These are phyloP conservation scores for Callimorpha dominula DNA, from an alignment of 2,888 invertebrate genomes.

Conservation along the genomic window DNA sequence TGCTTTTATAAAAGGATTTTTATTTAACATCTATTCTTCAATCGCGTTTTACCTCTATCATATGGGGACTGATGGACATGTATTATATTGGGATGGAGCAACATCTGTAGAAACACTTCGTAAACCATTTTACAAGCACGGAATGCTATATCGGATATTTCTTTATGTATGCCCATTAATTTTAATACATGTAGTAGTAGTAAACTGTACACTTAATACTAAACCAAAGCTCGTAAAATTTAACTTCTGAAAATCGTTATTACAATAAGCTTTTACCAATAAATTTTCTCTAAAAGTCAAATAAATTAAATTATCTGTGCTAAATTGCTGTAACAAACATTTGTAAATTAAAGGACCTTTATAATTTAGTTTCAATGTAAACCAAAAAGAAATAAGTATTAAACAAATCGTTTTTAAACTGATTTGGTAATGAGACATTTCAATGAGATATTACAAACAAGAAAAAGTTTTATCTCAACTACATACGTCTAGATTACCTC, in stretches of 20 bases:
- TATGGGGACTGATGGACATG: not conserved
- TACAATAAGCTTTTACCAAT: not conserved
- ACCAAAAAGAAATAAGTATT: not conserved
- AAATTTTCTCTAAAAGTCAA: not conserved
- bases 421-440: constrained; percentile 9
- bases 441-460: constrained; percentile 18
- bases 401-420: not conserved
- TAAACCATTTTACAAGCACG: not conserved
- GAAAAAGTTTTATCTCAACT: constrained; percentile 28
- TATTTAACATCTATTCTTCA: not conserved
- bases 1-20: not conserved
- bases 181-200: not conserved
- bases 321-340: not conserved
- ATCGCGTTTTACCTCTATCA: not conserved
- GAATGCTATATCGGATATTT: too few species aligned
- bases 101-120: not conserved
- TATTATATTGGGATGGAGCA: not conserved
- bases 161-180: too few species aligned
- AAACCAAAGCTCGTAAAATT: constrained; percentile 1
- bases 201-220: not conserved
- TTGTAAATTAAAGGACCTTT: too few species aligned
- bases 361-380: too few species aligned
- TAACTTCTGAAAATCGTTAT: not conserved
- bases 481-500: constrained; percentile 39
- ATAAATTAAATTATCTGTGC: not conserved